These are phyloP conservation scores for Menura novaehollandiae DNA, from an alignment of 2,113 vertebrate genomes.

Conservation along the genomic window DNA sequence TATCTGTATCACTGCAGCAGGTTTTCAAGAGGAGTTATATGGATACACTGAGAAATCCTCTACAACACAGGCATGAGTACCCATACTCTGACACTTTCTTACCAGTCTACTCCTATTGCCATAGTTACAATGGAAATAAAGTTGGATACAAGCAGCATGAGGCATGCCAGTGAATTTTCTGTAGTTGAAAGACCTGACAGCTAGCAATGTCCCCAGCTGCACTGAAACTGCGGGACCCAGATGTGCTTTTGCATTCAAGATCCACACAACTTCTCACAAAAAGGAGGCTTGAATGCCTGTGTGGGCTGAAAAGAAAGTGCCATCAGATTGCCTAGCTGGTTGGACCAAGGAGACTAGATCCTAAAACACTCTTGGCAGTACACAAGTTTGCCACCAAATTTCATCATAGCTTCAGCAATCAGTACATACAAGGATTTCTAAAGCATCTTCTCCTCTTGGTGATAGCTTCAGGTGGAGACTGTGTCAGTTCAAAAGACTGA, in stretches of 20 bases:
- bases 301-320: background rate
- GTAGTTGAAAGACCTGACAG: background rate
- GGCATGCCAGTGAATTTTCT: background rate
- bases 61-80: background rate
- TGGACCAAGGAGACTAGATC: background rate
- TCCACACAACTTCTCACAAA: background rate
- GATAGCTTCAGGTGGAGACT: background rate
- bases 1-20: background rate
- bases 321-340: background rate
- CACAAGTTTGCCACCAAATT: background rate
- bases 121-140: conserved; percentile 14
- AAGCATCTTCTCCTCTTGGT: background rate
- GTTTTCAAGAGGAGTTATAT: background rate
- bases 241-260: background rate
- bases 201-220: background rate
- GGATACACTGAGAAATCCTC: background rate
- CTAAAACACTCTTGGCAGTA: background rate
- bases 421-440: background rate
- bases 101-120: background rate
- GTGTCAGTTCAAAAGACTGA: background rate
- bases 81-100: background rate
- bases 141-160: background rate
- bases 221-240: background rate
- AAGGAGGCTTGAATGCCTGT: background rate
- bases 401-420: background rate